Base-by-base conservation (phyloP, 2,888 invertebrate genomes). In the Apoda limacodes region DNA sequence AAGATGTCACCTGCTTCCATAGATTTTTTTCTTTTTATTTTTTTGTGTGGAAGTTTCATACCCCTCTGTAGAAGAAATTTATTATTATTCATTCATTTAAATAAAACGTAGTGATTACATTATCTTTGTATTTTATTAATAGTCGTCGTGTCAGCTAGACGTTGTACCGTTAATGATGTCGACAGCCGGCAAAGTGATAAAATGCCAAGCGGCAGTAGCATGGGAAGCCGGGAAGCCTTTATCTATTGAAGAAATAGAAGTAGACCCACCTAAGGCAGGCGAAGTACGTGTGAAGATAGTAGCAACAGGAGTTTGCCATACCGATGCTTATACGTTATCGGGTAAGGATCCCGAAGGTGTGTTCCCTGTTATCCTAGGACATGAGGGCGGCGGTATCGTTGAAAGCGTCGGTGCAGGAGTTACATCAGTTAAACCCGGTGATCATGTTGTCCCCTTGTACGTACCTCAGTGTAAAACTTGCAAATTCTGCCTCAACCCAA, bases 381-480 rank as follows among this genome's bases (percentile, higher is more conserved):
- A 99, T 56, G 99, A 99, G 75, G 98, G 98, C 19, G 90, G 88
- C 32, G 98, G 98, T 20, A 85, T 98, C 49, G 97, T 98, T n/a
- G 98, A 98, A 68, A 96, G 96, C 67, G 85, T 98, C 27, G 98
- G 98, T 1, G 90, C 91, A 54, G 94, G 92, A 10, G 98, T 98
- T 1, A 93, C 90, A 1, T 85, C 87, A 28, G 90, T 97, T 21
- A 85, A 91, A 54, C 83, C 89, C 20, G 97, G 97, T 62, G 98
- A 99, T 67, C 95, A 96, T 72, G 99, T 99, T n/a, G 87, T 99
- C 40, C 98, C 98, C 0, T 71, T 97, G 13, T 99, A 98, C 60
- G 89, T 96, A 36, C 98, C 99, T 0, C 98, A 99, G 72, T 99
- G 99, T 69, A 85, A 90, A 14, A 90, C 94, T 11, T 99, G 99